Evolutionary conservation across 1,140 invertebrate genomes (phyloP), one percentile per base, ranked within the genome.

Genomic region (Drosophila repleta): DNA sequence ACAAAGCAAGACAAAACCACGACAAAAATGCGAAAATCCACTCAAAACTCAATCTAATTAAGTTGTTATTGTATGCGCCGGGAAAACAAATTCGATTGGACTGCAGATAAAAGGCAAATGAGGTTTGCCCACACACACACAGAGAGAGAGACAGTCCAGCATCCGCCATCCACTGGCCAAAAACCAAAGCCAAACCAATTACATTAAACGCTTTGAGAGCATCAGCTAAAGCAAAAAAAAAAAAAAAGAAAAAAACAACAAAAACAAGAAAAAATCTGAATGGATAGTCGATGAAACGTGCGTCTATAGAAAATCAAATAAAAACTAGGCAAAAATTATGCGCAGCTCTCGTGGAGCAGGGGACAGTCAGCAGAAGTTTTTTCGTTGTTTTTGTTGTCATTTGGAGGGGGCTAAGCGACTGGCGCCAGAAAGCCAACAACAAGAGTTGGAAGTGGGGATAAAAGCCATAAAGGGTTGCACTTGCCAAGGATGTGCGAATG

Each of bases 21-120:
- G 10, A 13, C 37, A 39, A 39, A 18, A 32, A 29, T 6, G n/a
- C 53, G 37, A 13, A 52, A 73, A 32, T 73, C 51, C 46, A 43
- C 68, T 63, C 52, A 62, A 77, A 78, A 87, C 66, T 68, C 70
- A 87, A 85, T 87, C 81, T 85, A 85, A 85, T 85, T 85, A 87
- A 85, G 82, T 78, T 81, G 78, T 81, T 85, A 74, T 85, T 74
- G 67, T 80, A 71, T 81, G 69, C 73, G 78, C 65, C 69, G 74
- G 29, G 55, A 82, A 84, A 85, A 66, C 82, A 80, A 85, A 87
- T 85, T 82, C 62, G 81, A 85, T 85, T 81, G 70, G 69, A 67
- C 63, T 72, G 67, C 58, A 53, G 67, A 78, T 69, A 74, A 76
- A 62, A 57, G 52, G 48, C 48, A 49, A 46, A 79, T 78, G 60